Base-by-base conservation (phyloP, 2,797 vertebrate genomes). In the Bovichtus variegatus region DNA sequence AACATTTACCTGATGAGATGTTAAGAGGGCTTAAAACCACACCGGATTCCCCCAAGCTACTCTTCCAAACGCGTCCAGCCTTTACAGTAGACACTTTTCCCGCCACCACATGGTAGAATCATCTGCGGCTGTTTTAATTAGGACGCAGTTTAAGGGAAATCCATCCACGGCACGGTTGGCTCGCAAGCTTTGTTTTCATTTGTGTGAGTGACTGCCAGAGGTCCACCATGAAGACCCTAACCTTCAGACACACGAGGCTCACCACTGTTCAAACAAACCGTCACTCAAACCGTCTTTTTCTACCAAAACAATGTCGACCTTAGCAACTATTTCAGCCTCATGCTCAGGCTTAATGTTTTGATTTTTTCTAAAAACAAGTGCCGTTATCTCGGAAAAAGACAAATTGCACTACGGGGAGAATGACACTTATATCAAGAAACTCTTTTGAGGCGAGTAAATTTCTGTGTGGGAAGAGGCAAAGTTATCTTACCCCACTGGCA, bases 91-190 rank as follows among this genome's bases (percentile, higher is more conserved):
- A 78, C 77, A 41, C 69, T n/a, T 74, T 65, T 76, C 75, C 67
- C 25, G 3, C 55, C 62, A 6, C 72, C 87, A 90, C 86, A 85
- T 86, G 87, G 54, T 72, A 57, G 83, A 89, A 88, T 85, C 82
- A 90, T 91, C 84, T 92, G 83, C 41, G 43, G 83, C 67, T 71
- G 70, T 76, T 88, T 87, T 93, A 93, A 94, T 94, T 91, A 92
- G 85, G 86, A 81, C 84, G 68, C 69, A 59, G 79, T 88, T 83
- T 25, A 41, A 80, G 78, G 55, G 82, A 71, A 86, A 90, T 82
- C 71, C 58, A 74, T 89, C 71, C 76, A 74, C n/a, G 8, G 54
- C 12, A 38, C 41, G 51, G 62, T 41, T 72, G 71, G n/a, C 74
- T 73, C 25, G 11, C 47, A 8, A 64, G 18, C 71, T 76, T 82